Conservation (phyloP, 2,113 vertebrate species). For the Nothoprocta pentlandii region DNA sequence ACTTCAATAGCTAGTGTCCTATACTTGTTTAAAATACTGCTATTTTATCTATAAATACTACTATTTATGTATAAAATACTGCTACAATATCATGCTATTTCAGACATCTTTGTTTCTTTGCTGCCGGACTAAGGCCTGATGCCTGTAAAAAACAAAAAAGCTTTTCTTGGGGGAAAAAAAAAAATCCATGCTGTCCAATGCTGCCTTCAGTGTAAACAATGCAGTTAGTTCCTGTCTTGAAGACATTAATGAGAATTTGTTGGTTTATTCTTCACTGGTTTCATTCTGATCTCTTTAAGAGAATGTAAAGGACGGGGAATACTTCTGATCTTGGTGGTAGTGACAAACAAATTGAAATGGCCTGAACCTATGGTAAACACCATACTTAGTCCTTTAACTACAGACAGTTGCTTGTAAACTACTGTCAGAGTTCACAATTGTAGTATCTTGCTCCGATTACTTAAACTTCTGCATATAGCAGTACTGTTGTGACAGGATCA, state of each 20-base stretch:
- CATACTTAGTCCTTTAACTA: neutral
- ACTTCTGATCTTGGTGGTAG: neutral
- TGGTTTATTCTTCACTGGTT: neutral
- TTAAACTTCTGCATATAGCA: neutral
- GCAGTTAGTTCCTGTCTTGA: neutral
- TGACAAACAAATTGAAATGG: neutral
- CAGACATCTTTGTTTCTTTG: neutral
- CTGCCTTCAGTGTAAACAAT: neutral
- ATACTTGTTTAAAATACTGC: neutral
- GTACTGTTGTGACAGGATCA: neutral
- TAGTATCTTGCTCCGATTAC: neutral
- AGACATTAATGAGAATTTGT: neutral
- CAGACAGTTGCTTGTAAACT: neutral
- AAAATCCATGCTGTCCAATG: neutral
- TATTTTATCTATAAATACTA: too few species aligned
- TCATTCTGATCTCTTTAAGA: neutral
- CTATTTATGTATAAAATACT: too few species aligned
- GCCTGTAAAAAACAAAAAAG: neutral
- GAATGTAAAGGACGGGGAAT: neutral
- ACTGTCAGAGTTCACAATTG: neutral
- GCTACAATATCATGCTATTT: too few species aligned
- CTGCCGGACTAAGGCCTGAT: neutral
- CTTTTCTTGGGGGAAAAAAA: neutral
- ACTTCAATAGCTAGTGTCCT: neutral
- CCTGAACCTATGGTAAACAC: neutral